Evolutionary conservation across 1,140 invertebrate genomes (phyloP).

Genomic region (Gonioctena quinquepunctata): DNA sequence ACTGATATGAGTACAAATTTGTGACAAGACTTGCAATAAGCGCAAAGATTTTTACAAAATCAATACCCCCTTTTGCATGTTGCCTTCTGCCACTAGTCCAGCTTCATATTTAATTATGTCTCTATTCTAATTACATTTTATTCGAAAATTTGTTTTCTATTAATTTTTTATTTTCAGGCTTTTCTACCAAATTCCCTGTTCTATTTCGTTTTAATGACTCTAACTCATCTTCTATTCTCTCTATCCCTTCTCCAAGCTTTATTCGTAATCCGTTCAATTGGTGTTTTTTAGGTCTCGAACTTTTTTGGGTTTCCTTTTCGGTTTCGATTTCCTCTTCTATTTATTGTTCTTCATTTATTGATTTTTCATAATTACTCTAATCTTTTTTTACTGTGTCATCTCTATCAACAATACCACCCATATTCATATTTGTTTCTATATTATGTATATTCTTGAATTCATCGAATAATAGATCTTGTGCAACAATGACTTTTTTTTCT

Average conservation of each 20-base stretch:
- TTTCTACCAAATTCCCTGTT: conserved; percentile 43
- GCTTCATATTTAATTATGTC: conserved; percentile 47
- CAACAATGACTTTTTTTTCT: too few relatives aligned
- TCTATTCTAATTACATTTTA: conserved; percentile 17
- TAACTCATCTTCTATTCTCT: conserved; percentile 45
- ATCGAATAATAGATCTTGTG: not conserved
- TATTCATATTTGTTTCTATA: too few relatives aligned
- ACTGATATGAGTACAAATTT: conserved; percentile 37
- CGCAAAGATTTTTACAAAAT: conserved; percentile 50
- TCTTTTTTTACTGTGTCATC: not conserved
- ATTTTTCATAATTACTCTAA: not conserved
- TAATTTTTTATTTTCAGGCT: conserved; percentile 28
- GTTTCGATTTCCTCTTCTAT: not conserved
- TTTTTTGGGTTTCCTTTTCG: not conserved
- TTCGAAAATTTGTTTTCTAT: conserved; percentile 38
- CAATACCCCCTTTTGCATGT: too few relatives aligned
- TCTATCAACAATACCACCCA: not conserved
- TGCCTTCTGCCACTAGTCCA: conserved; percentile 50
- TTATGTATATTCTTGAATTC: not conserved
- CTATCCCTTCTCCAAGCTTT: conserved; percentile 39
- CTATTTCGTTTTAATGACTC: conserved; percentile 46
- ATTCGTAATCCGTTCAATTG: not conserved
- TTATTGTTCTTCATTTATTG: not conserved
- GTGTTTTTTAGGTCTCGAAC: not conserved
- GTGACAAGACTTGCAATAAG: conserved; percentile 45